phyloP scores from a whole-genome alignment of 2,113 vertebrate species.

The Muntiacus reevesi region DNA sequence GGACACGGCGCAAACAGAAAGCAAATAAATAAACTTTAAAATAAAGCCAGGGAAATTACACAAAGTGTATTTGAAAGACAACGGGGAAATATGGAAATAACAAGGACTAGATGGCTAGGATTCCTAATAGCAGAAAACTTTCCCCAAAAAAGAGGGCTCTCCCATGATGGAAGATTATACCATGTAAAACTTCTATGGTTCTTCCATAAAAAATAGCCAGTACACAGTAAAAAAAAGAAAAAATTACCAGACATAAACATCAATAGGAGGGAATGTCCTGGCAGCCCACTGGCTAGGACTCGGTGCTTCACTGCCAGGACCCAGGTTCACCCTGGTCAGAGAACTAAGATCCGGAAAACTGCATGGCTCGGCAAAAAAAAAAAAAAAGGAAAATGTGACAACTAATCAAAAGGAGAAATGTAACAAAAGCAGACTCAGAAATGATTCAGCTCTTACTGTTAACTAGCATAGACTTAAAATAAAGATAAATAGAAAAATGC shows the following conservation, averaged over 20 bases:
- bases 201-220: neutral
- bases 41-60: neutral
- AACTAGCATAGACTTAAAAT: neutral
- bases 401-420: neutral
- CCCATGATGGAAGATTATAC: neutral
- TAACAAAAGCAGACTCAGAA: neutral
- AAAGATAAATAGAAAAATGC: neutral
- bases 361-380: neutral
- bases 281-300: rapidly evolving
- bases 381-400: neutral
- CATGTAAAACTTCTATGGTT: neutral
- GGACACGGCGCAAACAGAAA: neutral
- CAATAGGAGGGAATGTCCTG: neutral
- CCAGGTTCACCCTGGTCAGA: neutral
- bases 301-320: neutral
- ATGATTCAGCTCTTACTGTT: neutral
- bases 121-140: neutral
- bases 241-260: neutral
- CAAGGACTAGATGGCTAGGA: neutral
- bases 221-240: neutral
- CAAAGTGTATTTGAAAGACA: neutral
- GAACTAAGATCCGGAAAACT: neutral
- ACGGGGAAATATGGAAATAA: neutral
- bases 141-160: neutral
- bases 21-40: neutral